Conservation (phyloP, 2,888 invertebrate genomes). For the Smittia aterrima region DNA sequence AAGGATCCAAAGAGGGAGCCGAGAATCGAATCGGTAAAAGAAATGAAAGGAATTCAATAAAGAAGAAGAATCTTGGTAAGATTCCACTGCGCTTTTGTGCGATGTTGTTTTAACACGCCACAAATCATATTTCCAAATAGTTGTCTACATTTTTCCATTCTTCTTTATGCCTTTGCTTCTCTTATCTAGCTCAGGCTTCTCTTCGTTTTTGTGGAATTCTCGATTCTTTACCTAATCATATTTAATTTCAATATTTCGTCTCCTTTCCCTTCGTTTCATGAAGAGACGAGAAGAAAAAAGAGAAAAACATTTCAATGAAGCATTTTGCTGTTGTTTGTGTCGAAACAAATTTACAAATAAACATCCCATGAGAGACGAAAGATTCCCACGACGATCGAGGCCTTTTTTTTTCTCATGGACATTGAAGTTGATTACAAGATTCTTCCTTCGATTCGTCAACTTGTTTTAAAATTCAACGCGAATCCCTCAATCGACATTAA, state of each 20-base stretch:
- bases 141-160: slow-evolving; percentile 28
- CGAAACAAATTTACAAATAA: slow-evolving; percentile 15
- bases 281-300: too few relatives aligned
- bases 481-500: too few relatives aligned
- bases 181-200: neutral
- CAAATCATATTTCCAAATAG: slow-evolving; percentile 40
- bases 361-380: slow-evolving; percentile 6
- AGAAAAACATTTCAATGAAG: slow-evolving; percentile 3
- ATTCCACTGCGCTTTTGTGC: slow-evolving; percentile 25
- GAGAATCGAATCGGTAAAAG: neutral
- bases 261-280: too few relatives aligned
- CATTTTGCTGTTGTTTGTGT: neutral
- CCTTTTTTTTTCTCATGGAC: too few relatives aligned
- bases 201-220: slow-evolving; percentile 5
- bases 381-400: slow-evolving; percentile 22
- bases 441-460: too few relatives aligned
- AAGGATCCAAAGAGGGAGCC: neutral
- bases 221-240: slow-evolving; percentile 22
- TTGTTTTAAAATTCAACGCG: too few relatives aligned
- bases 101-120: slow-evolving; percentile 30
- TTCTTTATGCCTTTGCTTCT: neutral
- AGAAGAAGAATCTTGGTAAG: slow-evolving; percentile 17
- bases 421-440: too few relatives aligned
- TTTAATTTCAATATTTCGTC: slow-evolving; percentile 30
- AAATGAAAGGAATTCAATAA: slow-evolving; percentile 21